A percentile compares a stretch with the other conserved stretches of the same genome.
phyloP scores from a whole-genome alignment of 2,797 vertebrate species.

The Sebastes taczanowskii region DNA sequence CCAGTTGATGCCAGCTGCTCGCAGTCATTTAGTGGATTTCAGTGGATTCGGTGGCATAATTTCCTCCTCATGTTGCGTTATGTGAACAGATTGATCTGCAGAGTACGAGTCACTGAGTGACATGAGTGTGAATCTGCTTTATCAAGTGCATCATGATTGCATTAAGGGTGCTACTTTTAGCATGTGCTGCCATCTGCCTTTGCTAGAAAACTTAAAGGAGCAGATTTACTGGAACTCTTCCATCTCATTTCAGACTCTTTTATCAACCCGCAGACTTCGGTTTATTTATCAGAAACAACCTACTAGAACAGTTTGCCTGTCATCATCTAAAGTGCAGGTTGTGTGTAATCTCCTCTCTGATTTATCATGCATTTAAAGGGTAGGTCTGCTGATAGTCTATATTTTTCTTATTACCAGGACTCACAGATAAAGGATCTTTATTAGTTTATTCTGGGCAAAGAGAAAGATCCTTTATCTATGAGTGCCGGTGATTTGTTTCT shows the following conservation, averaged over 20 bases:
- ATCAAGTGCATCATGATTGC: conserved; percentile 24
- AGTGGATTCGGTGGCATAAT: neutral
- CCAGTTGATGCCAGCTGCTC: conserved; percentile 13
- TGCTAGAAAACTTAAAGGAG: neutral
- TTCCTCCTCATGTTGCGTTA: conserved; percentile 2
- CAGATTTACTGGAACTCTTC: neutral
- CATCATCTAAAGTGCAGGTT: neutral
- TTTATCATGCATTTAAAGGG: neutral
- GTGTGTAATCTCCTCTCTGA: neutral
- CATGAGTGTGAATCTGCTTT: conserved; percentile 25
- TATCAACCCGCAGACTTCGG: neutral
- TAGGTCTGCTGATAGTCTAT: neutral
- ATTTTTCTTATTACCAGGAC: too few species aligned
- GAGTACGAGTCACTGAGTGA: conserved; percentile 18
- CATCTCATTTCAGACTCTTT: neutral
- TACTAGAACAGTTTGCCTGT: neutral
- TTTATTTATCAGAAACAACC: neutral
- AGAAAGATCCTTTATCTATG: too few species aligned
- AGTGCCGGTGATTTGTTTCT: too few species aligned
- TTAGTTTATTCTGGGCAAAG: too few species aligned
- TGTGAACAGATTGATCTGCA: conserved; percentile 51
- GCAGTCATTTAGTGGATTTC: conserved; percentile 4
- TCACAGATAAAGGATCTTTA: too few species aligned
- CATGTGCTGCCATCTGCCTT: conserved; percentile 49
- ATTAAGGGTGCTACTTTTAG: conserved; percentile 25